phyloP scores from a whole-genome alignment of 2,113 vertebrate species.

The Willisornis vidua region DNA sequence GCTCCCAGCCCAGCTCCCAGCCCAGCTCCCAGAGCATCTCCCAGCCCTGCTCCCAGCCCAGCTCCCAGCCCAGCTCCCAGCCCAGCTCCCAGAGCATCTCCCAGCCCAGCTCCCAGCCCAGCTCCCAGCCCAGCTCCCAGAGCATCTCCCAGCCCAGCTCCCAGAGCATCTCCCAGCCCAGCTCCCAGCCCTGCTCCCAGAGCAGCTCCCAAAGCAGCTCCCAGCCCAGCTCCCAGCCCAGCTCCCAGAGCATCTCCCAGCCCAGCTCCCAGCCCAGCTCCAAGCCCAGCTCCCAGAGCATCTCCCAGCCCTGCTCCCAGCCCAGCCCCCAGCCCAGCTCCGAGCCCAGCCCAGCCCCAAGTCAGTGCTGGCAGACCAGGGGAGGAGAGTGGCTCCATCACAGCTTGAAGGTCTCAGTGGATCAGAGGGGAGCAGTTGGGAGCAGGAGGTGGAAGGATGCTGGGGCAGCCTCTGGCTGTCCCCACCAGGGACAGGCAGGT shows the following conservation, averaged over 20 bases:
- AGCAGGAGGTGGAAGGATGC: background rate
- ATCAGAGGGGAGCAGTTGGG: background rate
- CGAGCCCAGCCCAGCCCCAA: background rate
- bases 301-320: too few species aligned
- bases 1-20: too few species aligned
- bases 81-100: too few species aligned
- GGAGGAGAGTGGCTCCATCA: fast-evolving
- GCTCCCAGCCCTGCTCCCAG: background rate
- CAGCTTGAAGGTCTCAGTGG: fast-evolving
- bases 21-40: too few species aligned
- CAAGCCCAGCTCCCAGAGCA: background rate
- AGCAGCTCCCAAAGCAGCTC: background rate
- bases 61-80: too few species aligned
- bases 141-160: too few species aligned
- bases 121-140: too few species aligned
- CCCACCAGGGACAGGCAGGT: background rate
- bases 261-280: too few species aligned
- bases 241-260: background rate
- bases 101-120: too few species aligned
- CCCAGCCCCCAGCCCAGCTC: background rate
- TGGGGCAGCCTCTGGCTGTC: background rate
- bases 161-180: too few species aligned
- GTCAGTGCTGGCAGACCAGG: fast-evolving
- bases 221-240: background rate
- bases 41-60: too few species aligned